Conservation (phyloP, 2,888 invertebrate genomes). For the Orchesella flavescens region DNA sequence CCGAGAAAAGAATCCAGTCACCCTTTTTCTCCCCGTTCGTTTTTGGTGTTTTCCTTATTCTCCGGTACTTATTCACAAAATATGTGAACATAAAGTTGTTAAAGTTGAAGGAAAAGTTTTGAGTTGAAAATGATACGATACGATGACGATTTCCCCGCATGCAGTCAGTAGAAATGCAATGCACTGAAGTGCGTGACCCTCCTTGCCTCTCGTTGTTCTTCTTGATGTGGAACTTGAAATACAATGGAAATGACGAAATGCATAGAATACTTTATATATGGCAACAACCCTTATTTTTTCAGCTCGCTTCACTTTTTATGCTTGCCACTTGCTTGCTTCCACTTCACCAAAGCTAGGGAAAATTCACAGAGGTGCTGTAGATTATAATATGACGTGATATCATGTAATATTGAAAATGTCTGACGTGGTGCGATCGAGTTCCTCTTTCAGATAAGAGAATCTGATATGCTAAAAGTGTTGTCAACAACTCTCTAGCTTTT, state of each 20-base stretch:
- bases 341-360: conserved; percentile 7
- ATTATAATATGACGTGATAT: conserved; percentile 41
- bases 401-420: conserved; percentile 7
- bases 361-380: conserved; percentile 35
- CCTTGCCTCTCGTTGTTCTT: not conserved
- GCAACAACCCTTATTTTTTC: conserved; percentile 4
- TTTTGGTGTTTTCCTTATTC: conserved; percentile 14
- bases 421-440: not conserved
- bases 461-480: conserved; percentile 44
- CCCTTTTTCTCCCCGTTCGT: not conserved
- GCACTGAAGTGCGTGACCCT: not conserved
- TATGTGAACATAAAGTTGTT: conserved; percentile 26
- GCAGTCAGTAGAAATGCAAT: not conserved
- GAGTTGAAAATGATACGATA: conserved; percentile 37
- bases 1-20: conserved; percentile 3
- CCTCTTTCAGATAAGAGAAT: conserved; percentile 24
- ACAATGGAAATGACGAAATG: not conserved
- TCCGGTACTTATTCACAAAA: conserved; percentile 18
- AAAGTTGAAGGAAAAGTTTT: conserved; percentile 43
- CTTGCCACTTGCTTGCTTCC: not conserved
- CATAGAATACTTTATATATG: too few relatives aligned
- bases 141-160: conserved; percentile 14
- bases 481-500: conserved; percentile 11
- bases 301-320: not conserved
- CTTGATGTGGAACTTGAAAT: not conserved